A percentile compares a stretch with the other conserved stretches of the same genome.
Conservation (phyloP, 2,113 vertebrate genomes). For the Eretmochelys imbricata region DNA sequence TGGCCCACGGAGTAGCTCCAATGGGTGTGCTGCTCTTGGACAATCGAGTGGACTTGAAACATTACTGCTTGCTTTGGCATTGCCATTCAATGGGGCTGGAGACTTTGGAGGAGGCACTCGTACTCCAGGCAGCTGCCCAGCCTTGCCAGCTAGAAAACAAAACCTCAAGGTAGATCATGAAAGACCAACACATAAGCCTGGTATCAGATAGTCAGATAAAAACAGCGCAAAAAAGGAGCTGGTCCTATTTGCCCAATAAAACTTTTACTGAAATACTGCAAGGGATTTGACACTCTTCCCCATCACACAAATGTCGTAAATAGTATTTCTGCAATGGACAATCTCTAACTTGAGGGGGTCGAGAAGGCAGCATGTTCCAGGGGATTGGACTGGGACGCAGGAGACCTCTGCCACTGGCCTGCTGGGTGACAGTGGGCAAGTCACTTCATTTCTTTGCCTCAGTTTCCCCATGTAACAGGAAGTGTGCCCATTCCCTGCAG, state of each 20-base stretch:
- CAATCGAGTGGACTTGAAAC: conserved; percentile 57
- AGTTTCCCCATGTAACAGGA: background rate
- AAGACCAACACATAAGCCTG: background rate
- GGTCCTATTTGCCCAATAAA: accelerated
- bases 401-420: background rate
- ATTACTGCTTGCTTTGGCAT: background rate
- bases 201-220: accelerated
- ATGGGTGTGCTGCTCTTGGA: conserved; percentile 50
- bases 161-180: background rate
- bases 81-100: background rate
- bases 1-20: conserved; percentile 45
- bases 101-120: conserved; percentile 70
- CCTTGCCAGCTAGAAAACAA: conserved; percentile 72
- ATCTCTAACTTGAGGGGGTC: background rate
- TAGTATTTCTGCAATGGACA: background rate
- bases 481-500: background rate
- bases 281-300: too few relatives aligned
- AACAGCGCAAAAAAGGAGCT: accelerated
- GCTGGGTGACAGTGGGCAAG: background rate
- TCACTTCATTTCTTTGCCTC: background rate
- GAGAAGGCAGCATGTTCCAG: background rate
- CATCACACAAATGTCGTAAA: background rate
- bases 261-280: background rate
- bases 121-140: conserved; percentile 76
- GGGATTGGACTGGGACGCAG: background rate